phyloP scores from a whole-genome alignment of 2,888 invertebrate genomes.

The Polydrusus tereticollis region DNA sequence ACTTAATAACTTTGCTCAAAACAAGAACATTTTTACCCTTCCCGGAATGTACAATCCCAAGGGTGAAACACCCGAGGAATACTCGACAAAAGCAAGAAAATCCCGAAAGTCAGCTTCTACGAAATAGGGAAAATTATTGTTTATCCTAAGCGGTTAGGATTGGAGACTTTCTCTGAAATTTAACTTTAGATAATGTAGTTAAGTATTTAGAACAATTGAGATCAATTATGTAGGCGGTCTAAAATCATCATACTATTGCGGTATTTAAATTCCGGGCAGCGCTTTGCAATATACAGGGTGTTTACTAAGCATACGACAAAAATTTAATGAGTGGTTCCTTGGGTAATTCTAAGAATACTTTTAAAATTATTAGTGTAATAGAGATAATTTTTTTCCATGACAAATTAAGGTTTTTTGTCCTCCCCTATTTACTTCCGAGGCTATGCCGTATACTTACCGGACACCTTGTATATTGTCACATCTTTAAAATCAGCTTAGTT shows the following conservation, averaged over 20 bases:
- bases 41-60: constrained; percentile 13
- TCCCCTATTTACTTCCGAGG: too few relatives aligned
- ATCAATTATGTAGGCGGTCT: neutral
- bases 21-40: constrained; percentile 12
- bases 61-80: constrained; percentile 22
- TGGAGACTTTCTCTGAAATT: constrained; percentile 23
- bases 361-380: too few relatives aligned
- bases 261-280: too few relatives aligned
- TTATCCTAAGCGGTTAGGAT: constrained; percentile 19
- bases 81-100: constrained; percentile 23
- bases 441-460: too few relatives aligned
- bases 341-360: too few relatives aligned
- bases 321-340: too few relatives aligned
- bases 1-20: constrained; percentile 9
- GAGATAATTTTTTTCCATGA: too few relatives aligned
- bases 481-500: too few relatives aligned
- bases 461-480: too few relatives aligned
- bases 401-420: too few relatives aligned
- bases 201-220: neutral
- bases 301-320: too few relatives aligned
- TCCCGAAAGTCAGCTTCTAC: constrained; percentile 17
- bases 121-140: constrained; percentile 25
- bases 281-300: neutral
- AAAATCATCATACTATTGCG: too few relatives aligned
- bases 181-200: neutral